These are phyloP conservation scores for Macaca nemestrina DNA, from an alignment of 2,113 vertebrate genomes.

Conservation along the genomic window DNA sequence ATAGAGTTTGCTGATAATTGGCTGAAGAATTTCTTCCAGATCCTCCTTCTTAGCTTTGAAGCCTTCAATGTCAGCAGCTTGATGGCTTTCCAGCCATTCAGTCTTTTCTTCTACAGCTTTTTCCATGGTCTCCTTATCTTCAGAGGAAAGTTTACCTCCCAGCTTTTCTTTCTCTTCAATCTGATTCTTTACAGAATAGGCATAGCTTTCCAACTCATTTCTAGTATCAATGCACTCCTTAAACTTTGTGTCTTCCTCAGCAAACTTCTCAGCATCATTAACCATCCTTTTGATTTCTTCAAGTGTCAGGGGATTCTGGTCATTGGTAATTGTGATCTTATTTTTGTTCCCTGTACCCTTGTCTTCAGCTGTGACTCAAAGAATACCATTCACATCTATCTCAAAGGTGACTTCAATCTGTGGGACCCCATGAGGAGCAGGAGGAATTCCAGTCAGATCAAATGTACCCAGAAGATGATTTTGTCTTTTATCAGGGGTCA, in stretches of 20 bases:
- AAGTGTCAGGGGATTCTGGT: constrained; percentile 94
- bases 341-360: constrained; percentile 99
- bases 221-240: constrained; percentile 95
- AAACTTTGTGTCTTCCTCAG: constrained; percentile 95
- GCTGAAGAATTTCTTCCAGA: constrained; percentile 96
- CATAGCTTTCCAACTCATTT: constrained; percentile 96
- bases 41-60: constrained; percentile 98
- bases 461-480: constrained; percentile 97
- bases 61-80: constrained; percentile 94
- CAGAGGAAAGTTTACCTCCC: constrained; percentile 94
- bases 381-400: constrained; percentile 96
- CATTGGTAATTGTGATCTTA: constrained; percentile 98
- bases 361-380: constrained; percentile 96
- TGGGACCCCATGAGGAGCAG: constrained; percentile 95
- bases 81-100: constrained; percentile 97
- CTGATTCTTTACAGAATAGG: constrained; percentile 98
- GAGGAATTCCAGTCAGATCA: constrained; percentile 96
- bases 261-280: constrained; percentile 95
- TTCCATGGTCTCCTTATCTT: constrained; percentile 96
- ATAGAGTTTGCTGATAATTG: constrained; percentile 96
- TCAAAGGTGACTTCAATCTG: constrained; percentile 99
- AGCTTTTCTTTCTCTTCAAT: constrained; percentile 98
- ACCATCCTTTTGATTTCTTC: constrained; percentile 98
- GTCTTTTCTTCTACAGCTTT: constrained; percentile 98
- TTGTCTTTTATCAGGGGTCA: constrained; percentile 97